Evolutionary conservation across 1,140 invertebrate genomes (phyloP).

Genomic region (Linepithema humile): DNA sequence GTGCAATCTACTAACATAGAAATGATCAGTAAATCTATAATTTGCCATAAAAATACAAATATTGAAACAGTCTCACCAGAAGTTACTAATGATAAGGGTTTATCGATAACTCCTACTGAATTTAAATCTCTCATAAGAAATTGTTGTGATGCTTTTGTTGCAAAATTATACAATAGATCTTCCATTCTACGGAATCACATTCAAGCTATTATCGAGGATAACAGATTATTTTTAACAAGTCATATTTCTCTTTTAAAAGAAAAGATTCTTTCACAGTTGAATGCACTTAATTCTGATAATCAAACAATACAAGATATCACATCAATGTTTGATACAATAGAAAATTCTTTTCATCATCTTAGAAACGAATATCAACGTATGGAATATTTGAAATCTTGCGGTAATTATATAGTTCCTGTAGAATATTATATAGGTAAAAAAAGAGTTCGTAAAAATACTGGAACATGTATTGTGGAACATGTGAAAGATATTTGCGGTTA

Average conservation of each 20-base stretch:
- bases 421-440: neutral
- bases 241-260: neutral
- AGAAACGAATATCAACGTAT: neutral
- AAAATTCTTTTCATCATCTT: neutral
- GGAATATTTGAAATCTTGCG: neutral
- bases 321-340: neutral
- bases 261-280: neutral
- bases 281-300: neutral
- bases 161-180: neutral
- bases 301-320: neutral
- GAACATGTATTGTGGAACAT: neutral
- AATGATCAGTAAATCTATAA: neutral
- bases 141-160: neutral
- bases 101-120: neutral
- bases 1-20: neutral
- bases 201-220: slow-evolving; percentile 8
- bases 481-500: neutral
- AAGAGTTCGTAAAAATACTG: neutral
- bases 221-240: neutral
- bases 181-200: neutral
- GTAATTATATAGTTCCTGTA: neutral
- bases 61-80: neutral
- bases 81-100: neutral
- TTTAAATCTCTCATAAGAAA: neutral
- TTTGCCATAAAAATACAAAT: neutral